Evolutionary conservation across 2,113 vertebrate genomes (phyloP).

Genomic region (Mungos mungo): DNA sequence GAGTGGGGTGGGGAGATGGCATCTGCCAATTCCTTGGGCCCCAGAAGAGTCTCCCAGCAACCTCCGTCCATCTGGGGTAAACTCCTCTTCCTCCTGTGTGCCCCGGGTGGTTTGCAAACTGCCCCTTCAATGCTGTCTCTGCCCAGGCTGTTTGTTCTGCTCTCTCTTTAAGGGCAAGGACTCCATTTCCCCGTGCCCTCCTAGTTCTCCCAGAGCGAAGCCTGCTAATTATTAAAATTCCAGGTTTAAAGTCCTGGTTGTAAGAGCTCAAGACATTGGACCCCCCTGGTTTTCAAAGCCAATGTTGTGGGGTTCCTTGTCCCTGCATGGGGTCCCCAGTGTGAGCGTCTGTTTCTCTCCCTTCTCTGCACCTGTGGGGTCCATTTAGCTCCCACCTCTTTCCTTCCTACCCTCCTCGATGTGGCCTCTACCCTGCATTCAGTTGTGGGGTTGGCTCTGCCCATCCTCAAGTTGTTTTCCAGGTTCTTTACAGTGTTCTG

Average conservation of each 20-base stretch:
- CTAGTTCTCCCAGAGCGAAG: neutral
- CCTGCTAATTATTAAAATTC: neutral
- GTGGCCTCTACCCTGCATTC: neutral
- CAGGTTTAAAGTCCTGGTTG: neutral
- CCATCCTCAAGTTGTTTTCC: neutral
- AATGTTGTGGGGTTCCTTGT: neutral
- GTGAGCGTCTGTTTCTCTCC: neutral
- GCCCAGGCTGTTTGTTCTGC: too few species aligned
- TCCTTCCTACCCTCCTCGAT: neutral
- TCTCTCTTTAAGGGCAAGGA: neutral
- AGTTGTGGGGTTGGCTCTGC: neutral
- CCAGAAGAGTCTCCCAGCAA: neutral
- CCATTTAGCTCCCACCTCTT: neutral
- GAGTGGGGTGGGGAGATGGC: neutral
- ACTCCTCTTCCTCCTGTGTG: neutral
- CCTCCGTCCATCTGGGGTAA: too few species aligned
- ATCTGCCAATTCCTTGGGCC: neutral
- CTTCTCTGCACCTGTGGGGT: neutral
- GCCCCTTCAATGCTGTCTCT: neutral
- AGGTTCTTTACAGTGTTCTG: neutral
- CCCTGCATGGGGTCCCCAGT: neutral
- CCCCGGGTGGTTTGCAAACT: neutral
- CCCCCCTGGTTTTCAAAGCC: neutral
- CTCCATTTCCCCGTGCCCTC: neutral
- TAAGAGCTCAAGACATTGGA: neutral